These are phyloP conservation scores for Thunnus thynnus DNA, from an alignment of 2,113 vertebrate genomes.

Conservation along the genomic window DNA sequence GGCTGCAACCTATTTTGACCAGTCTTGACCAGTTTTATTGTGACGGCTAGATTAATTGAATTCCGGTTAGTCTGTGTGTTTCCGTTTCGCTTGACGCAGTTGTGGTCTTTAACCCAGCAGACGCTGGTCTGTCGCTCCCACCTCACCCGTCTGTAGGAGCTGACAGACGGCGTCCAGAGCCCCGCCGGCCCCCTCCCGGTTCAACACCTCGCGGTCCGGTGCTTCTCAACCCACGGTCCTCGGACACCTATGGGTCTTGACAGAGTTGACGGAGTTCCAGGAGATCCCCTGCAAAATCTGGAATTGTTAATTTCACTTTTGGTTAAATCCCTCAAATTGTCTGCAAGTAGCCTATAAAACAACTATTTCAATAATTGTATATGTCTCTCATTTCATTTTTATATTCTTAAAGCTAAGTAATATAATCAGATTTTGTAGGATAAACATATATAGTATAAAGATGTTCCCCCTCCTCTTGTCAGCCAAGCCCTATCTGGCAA, in stretches of 20 bases:
- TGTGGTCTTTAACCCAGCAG: conserved; percentile 20
- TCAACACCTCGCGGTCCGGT: neutral
- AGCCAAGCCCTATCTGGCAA: conserved; percentile 1
- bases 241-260: neutral
- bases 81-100: neutral
- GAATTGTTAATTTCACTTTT: neutral
- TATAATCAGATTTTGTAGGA: neutral
- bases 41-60: fast-evolving
- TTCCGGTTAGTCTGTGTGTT: neutral
- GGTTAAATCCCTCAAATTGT: neutral
- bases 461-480: neutral
- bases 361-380: no score
- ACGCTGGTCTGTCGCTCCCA: conserved; percentile 32
- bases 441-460: conserved; percentile 2
- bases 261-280: no score
- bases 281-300: neutral
- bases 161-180: conserved; percentile 29
- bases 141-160: conserved; percentile 27
- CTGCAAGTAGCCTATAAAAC: no score
- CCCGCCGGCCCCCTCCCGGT: conserved; percentile 8
- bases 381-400: neutral
- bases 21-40: conserved; percentile 39
- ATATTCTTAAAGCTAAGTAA: neutral
- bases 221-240: neutral
- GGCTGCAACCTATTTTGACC: no score